phyloP scores from a whole-genome alignment of 2,113 vertebrate genomes.

The Oplegnathus fasciatus region DNA sequence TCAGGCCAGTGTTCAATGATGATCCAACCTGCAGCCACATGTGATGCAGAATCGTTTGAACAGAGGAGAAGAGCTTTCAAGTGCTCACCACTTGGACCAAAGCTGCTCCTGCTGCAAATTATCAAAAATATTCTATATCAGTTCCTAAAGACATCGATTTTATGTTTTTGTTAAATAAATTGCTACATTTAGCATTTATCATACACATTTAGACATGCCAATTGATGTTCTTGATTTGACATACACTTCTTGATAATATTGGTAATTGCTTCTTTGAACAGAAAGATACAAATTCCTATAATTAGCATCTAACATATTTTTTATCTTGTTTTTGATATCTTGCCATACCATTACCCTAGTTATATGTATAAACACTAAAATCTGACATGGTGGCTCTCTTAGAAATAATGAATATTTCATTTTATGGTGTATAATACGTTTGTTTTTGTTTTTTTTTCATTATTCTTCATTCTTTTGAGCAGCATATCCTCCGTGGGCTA shows the following conservation, averaged over 20 bases:
- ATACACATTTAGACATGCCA: neutral
- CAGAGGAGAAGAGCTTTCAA: neutral
- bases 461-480: slow-evolving; percentile 7
- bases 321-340: neutral
- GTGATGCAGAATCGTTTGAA: neutral
- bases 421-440: neutral
- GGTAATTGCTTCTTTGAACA: neutral
- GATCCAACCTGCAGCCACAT: neutral
- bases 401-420: neutral
- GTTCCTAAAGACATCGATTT: neutral
- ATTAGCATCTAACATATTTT: neutral
- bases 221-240: neutral
- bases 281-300: neutral
- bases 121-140: neutral
- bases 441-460: neutral
- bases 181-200: neutral
- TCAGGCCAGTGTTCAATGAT: neutral
- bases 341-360: neutral
- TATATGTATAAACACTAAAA: neutral
- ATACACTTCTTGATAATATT: neutral
- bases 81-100: neutral
- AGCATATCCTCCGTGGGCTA: neutral
- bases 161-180: neutral
- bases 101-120: slow-evolving; percentile 5
- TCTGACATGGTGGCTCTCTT: neutral